A percentile compares a stretch with the other conserved stretches of the same genome.
Evolutionary conservation across 2,797 vertebrate genomes (phyloP).

Genomic region (Anas acuta): DNA sequence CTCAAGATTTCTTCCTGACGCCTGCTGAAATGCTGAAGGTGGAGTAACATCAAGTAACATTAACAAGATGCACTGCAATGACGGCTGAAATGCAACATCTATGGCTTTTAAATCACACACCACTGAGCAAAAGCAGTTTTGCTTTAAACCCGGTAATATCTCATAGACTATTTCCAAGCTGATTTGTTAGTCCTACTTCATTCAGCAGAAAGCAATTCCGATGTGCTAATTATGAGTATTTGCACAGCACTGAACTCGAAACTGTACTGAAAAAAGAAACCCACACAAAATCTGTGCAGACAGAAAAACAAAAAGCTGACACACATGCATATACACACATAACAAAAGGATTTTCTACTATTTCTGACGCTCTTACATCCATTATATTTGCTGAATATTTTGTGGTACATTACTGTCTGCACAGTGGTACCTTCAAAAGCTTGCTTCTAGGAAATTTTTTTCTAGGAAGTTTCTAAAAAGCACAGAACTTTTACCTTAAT

Average conservation of each 20-base stretch:
- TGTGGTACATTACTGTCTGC: not conserved
- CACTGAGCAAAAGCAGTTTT: not conserved
- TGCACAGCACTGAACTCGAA: not conserved
- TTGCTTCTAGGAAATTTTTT: not conserved
- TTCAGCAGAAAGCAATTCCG: not conserved
- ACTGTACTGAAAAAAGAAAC: not conserved
- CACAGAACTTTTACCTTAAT: not conserved
- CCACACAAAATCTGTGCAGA: not conserved
- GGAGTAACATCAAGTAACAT: not conserved
- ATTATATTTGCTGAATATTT: accelerated
- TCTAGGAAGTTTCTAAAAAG: not conserved
- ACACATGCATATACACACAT: accelerated
- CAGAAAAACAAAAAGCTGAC: not conserved
- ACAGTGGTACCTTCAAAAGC: not conserved
- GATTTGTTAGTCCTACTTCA: not conserved
- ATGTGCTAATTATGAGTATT: not conserved
- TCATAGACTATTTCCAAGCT: not conserved
- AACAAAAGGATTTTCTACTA: not conserved
- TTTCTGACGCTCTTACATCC: not conserved
- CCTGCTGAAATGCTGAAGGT: not conserved
- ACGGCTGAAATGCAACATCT: not conserved
- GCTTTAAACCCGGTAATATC: not conserved
- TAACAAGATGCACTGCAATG: not conserved
- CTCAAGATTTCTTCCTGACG: not conserved
- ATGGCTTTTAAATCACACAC: not conserved